These are phyloP conservation scores for Leiothrix lutea DNA, from an alignment of 2,113 vertebrate genomes.

Conservation along the genomic window DNA sequence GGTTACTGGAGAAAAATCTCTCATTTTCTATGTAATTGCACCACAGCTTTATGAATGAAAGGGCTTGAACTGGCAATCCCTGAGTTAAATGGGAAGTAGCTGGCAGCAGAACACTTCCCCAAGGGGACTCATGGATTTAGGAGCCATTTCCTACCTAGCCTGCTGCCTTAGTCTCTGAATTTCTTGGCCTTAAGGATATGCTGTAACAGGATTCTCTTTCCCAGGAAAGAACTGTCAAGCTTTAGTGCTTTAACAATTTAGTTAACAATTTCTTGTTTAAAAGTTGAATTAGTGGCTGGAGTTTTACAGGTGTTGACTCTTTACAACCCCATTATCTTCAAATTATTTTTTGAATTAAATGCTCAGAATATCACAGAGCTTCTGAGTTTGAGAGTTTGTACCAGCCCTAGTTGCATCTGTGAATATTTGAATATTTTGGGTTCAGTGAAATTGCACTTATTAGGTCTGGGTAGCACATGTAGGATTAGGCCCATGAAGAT, in stretches of 20 bases:
- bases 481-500: background rate
- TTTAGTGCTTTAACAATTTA: background rate
- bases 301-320: background rate
- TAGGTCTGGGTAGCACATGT: rapidly evolving
- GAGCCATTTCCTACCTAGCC: background rate
- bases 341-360: background rate
- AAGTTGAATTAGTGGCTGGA: background rate
- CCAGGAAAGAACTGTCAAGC: background rate
- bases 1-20: background rate
- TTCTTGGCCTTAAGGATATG: background rate
- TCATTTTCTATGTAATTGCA: background rate
- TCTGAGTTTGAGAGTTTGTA: background rate
- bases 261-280: background rate
- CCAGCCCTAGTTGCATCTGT: background rate
- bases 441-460: background rate
- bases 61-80: background rate
- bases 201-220: background rate
- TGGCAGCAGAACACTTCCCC: background rate
- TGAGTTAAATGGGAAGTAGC: background rate
- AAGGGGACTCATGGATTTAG: background rate
- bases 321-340: background rate
- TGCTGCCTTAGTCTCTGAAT: background rate
- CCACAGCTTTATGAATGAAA: background rate
- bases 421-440: background rate
- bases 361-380: background rate